Evolutionary conservation across 2,888 invertebrate species (phyloP).

Genomic region (Drosophila colorata): DNA sequence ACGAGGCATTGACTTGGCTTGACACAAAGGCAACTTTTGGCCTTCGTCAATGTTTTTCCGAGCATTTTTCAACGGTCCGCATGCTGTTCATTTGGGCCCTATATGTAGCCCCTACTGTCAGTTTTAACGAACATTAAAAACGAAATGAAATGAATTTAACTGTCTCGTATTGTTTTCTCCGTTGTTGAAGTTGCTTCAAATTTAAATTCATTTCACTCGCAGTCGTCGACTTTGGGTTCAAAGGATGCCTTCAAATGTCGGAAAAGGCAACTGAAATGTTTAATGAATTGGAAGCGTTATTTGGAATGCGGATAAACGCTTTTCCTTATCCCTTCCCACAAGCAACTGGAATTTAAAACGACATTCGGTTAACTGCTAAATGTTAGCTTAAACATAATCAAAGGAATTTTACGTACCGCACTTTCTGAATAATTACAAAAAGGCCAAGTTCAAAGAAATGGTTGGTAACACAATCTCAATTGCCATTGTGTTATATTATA

Average conservation of each 20-base stretch:
- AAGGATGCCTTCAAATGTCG: constrained; percentile 40
- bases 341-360: constrained; percentile 34
- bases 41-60: constrained; percentile 59
- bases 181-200: constrained; percentile 43
- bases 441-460: constrained; percentile 16
- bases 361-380: constrained; percentile 32
- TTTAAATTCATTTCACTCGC: constrained; percentile 56
- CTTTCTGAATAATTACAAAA: constrained; percentile 8
- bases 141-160: constrained; percentile 46
- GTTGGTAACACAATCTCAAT: neutral
- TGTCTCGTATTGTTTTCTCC: constrained; percentile 52
- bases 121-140: constrained; percentile 49
- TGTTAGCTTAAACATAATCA: constrained; percentile 1
- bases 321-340: constrained; percentile 29
- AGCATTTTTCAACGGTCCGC: constrained; percentile 18
- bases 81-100: constrained; percentile 28
- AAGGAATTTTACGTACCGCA: constrained; percentile 4
- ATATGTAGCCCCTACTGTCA: constrained; percentile 17
- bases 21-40: constrained; percentile 58
- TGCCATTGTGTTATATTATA: neutral
- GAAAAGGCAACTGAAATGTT: constrained; percentile 53
- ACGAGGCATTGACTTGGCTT: constrained; percentile 45
- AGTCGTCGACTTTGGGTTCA: constrained; percentile 42
- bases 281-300: constrained; percentile 68
- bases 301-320: constrained; percentile 44